A percentile compares a stretch with the other conserved stretches of the same genome.
Evolutionary conservation across 2,888 invertebrate species (phyloP).

Genomic region (Leucoptera coffeella): DNA sequence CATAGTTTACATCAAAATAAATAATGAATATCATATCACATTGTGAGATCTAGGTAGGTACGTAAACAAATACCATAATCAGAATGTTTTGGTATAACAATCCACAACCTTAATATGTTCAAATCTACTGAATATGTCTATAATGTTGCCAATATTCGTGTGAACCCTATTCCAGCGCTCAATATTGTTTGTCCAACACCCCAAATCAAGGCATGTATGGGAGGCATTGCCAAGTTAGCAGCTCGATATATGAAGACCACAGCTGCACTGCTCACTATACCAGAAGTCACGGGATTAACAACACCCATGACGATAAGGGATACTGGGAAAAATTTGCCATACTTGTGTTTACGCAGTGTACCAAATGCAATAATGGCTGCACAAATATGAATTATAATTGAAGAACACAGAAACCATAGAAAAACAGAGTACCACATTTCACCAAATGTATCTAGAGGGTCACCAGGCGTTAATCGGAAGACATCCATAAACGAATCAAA

Average conservation of each 20-base stretch:
- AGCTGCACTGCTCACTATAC: conserved; percentile 84
- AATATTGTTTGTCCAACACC: conserved; percentile 90
- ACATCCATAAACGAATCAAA: conserved; percentile 66
- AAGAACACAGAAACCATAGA: conserved; percentile 91
- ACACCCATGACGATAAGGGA: conserved; percentile 86
- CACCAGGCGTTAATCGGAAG: conserved; percentile 59
- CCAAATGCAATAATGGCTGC: conserved; percentile 88
- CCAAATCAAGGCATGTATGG: conserved; percentile 89
- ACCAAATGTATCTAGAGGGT: conserved; percentile 65
- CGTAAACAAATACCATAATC: too few relatives aligned
- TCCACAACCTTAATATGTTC: too few relatives aligned
- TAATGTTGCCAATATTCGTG: conserved; percentile 86
- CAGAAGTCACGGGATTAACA: conserved; percentile 80
- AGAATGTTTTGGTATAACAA: too few relatives aligned
- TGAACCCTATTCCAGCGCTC: conserved; percentile 86
- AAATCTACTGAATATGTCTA: too few relatives aligned
- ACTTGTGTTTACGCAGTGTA: conserved; percentile 87
- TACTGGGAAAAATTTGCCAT: conserved; percentile 90
- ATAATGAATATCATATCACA: too few relatives aligned
- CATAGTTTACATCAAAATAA: too few relatives aligned
- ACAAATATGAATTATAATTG: conserved; percentile 85
- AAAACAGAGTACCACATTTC: conserved; percentile 98
- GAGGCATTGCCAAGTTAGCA: conserved; percentile 82
- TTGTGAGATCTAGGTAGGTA: too few relatives aligned
- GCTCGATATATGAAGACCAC: conserved; percentile 92